These are phyloP conservation scores for Phodopus roborovskii DNA, from an alignment of 2,113 vertebrate species.

Conservation along the genomic window DNA sequence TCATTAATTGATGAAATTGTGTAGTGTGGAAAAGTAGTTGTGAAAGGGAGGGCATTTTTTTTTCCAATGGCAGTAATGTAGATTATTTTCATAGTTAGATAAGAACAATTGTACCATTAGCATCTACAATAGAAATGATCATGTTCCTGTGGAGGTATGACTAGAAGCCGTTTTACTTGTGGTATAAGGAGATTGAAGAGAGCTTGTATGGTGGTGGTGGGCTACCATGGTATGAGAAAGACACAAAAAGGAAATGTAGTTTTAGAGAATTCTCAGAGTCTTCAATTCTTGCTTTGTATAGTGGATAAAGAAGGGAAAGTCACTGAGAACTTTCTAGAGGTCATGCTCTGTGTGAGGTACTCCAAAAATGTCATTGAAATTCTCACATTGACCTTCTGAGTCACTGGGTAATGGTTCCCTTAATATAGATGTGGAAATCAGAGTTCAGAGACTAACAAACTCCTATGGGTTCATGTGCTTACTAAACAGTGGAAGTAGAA, in stretches of 20 bases:
- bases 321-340: neutral
- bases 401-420: neutral
- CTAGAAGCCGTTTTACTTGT: neutral
- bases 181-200: neutral
- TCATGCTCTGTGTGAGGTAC: neutral
- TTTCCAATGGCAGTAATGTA: neutral
- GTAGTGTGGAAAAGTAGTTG: neutral
- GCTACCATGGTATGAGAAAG: neutral
- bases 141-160: neutral
- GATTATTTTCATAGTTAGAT: slow-evolving; percentile 8
- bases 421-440: neutral
- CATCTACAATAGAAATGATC: neutral
- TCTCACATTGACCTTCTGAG: neutral
- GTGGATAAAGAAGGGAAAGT: neutral
- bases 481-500: neutral
- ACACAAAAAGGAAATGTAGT: neutral
- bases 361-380: neutral
- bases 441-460: neutral
- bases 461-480: neutral
- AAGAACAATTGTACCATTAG: neutral
- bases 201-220: neutral
- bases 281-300: neutral
- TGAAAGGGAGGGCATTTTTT: neutral
- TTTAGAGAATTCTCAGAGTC: slow-evolving; percentile 44
- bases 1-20: neutral